Conservation (phyloP, 2,888 invertebrate genomes). For the Achlya flavicornis region DNA sequence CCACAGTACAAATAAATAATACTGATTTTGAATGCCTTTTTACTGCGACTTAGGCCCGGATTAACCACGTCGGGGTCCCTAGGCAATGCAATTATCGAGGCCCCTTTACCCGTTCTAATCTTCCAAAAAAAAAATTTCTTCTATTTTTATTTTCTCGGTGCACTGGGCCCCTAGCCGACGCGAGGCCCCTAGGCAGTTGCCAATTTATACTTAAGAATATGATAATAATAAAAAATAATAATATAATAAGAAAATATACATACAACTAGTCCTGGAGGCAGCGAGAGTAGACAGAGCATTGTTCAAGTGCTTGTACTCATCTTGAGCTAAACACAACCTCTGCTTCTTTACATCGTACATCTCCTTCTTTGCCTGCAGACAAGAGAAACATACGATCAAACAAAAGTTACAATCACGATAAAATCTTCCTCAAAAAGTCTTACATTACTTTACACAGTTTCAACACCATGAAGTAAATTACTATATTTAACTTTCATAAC, state of each 20-base stretch:
- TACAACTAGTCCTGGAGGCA: constrained; percentile 95
- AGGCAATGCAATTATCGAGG: no score
- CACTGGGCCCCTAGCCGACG: no score
- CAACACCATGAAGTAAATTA: not conserved
- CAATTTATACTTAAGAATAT: no score
- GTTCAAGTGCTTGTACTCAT: constrained; percentile 97
- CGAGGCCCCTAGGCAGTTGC: no score
- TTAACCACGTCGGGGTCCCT: no score
- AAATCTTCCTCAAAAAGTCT: not conserved
- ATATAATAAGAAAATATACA: constrained; percentile 85
- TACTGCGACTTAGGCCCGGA: no score
- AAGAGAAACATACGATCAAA: constrained; percentile 37
- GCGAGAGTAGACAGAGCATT: constrained; percentile 92
- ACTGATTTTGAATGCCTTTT: no score
- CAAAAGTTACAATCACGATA: not conserved
- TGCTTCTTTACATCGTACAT: constrained; percentile 98
- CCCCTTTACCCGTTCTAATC: no score
- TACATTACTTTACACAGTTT: not conserved
- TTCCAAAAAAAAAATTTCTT: no score
- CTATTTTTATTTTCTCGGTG: no score
- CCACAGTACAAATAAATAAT: no score
- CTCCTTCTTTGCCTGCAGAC: constrained; percentile 95
- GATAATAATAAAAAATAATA: no score
- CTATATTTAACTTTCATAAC: not conserved
- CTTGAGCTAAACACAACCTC: constrained; percentile 95